Base-by-base conservation (phyloP, 2,888 invertebrate genomes). In the Macrophya alboannulata region DNA sequence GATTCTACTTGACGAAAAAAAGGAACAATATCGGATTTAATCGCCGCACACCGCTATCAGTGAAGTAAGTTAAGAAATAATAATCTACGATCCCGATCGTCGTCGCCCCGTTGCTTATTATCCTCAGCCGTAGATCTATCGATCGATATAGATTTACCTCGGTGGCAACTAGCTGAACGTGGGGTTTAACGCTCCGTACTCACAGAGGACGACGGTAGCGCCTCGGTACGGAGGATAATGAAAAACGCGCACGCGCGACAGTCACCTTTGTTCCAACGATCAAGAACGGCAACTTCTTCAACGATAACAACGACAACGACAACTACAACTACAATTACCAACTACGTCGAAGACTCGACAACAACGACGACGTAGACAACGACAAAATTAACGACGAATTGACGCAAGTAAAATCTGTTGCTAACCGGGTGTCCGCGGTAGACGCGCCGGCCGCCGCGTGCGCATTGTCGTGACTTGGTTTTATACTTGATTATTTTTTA, bases 321-420 rank as follows among this genome's bases (percentile, higher is more conserved):
- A 40, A 71, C 9, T 45, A n/a, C n/a, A 40, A 5, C n/a, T 21
- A 74, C 10, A 12, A 74, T 9, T 43, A 72, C 55, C 21, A 72
- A 68, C 68, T 43, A 74, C 43, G 45, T 17, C 45, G 43, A 45
- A 17, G 72, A 45, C 45, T 10, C 79, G 79, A 40, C 59, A 59
- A n/a, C 40, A n/a, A 62, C 59, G n/a, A 37, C 79, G 17, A 31
- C 59, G 40, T 12, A 37, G 37, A 76, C 79, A 40, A 59, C 37
- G 59, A 79, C 37, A 40, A 59, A 40, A 77, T 40, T 51, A 17
- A 31, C 51, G n/a, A 62, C 62, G 43, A 77, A 31, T 55, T 55
- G 77, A 77, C 45, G 48, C 90, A 90, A 90, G 88, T 91, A 87
- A 90, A 91, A 92, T 92, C 92, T 91, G 92, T 92, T 92, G 92